These are phyloP conservation scores for Trogon surrucura DNA, from an alignment of 2,113 vertebrate genomes.

Conservation along the genomic window DNA sequence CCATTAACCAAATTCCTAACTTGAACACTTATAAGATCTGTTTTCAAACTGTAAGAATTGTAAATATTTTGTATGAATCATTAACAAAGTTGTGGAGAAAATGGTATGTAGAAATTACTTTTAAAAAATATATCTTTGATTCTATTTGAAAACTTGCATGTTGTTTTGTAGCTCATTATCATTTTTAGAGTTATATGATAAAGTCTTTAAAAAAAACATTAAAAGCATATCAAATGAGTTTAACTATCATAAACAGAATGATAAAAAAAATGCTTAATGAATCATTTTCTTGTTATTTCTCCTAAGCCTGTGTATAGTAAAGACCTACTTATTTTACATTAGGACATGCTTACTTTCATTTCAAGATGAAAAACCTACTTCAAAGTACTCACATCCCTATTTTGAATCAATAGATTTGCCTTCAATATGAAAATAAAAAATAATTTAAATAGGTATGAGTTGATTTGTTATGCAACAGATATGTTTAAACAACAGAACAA, in stretches of 20 bases:
- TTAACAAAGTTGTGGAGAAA: neutral
- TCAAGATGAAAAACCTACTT: neutral
- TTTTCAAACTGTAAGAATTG: neutral
- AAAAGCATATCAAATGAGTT: conserved; percentile 3
- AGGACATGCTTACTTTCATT: neutral
- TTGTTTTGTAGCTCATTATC: neutral
- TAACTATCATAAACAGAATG: neutral
- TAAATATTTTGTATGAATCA: neutral
- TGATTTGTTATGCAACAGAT: neutral
- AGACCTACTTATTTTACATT: neutral
- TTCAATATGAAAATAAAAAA: neutral
- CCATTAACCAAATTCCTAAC: neutral
- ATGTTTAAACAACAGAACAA: neutral
- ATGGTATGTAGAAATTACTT: neutral
- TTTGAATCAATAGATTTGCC: neutral
- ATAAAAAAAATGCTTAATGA: conserved; percentile 30
- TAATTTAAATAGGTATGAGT: neutral
- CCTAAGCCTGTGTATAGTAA: neutral
- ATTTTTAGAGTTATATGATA: conserved; percentile 17
- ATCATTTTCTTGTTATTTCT: neutral
- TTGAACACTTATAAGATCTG: neutral
- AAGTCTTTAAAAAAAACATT: neutral
- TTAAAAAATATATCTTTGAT: neutral
- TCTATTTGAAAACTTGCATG: neutral
- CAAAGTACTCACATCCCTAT: neutral